Conservation (phyloP, 1,140 invertebrate species). For the Euschistus heros region DNA sequence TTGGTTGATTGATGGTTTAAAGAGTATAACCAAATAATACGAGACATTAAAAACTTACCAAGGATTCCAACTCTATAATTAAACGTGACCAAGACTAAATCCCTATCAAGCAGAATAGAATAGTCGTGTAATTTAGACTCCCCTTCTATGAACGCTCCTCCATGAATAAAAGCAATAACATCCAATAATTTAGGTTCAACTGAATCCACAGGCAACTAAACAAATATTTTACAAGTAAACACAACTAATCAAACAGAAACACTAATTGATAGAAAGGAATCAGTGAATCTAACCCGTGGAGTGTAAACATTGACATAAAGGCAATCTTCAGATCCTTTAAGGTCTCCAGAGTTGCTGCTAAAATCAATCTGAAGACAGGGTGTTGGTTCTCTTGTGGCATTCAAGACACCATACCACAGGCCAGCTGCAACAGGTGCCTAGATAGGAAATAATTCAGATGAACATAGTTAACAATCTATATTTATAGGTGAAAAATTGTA, state of each 20-base stretch:
- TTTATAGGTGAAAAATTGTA: background rate
- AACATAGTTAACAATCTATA: background rate
- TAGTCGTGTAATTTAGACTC: constrained; percentile 35
- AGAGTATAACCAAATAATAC: too few relatives aligned
- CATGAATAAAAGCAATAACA: constrained; percentile 43
- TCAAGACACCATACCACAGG: background rate
- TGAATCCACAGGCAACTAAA: too few relatives aligned
- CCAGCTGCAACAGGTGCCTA: background rate
- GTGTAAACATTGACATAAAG: constrained; percentile 31
- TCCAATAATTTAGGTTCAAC: background rate
- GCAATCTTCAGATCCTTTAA: constrained; percentile 29
- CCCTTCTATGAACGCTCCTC: constrained; percentile 39
- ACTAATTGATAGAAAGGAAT: background rate
- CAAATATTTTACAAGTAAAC: background rate
- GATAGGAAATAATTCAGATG: background rate
- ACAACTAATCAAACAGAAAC: too few relatives aligned
- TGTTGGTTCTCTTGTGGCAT: background rate
- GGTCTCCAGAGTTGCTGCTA: background rate
- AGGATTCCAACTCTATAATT: constrained; percentile 51
- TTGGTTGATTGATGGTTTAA: too few relatives aligned
- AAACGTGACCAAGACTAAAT: constrained; percentile 53
- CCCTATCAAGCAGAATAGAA: constrained; percentile 36
- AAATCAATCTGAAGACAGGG: background rate
- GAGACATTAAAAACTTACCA: constrained; percentile 26
- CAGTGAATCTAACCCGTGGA: constrained; percentile 16